Percentiles rank a stretch among this genome's conserved stretches.
Conservation (phyloP, 2,888 invertebrate species). For the Rhagonycha lutea region DNA sequence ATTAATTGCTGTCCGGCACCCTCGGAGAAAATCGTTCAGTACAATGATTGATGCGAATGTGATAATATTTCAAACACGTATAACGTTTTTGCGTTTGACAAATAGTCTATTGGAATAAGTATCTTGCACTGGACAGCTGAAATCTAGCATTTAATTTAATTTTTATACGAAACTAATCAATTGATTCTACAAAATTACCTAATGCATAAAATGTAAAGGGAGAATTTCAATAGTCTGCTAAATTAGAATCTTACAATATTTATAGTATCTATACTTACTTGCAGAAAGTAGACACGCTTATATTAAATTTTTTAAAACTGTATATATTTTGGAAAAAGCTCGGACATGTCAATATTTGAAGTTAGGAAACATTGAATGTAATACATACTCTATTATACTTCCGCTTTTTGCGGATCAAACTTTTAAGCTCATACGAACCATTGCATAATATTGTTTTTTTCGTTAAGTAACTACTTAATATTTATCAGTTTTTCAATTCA, state of each 20-base stretch:
- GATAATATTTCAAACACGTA: slow-evolving; percentile 31
- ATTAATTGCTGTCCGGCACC: slow-evolving; percentile 38
- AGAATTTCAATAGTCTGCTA: background rate
- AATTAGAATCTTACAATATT: background rate
- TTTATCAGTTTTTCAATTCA: background rate
- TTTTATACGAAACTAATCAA: slow-evolving; percentile 4
- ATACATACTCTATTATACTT: background rate
- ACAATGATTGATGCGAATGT: slow-evolving; percentile 36
- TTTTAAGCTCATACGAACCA: background rate
- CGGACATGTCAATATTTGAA: background rate
- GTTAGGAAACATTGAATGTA: background rate
- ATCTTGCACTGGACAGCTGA: slow-evolving; percentile 19
- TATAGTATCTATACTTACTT: no score
- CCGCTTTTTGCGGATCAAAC: background rate
- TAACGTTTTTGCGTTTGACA: slow-evolving; percentile 24
- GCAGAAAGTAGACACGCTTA: background rate
- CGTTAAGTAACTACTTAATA: background rate
- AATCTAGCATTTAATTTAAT: slow-evolving; percentile 19
- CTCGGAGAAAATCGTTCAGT: slow-evolving; percentile 35
- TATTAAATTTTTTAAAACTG: background rate
- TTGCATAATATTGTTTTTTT: background rate
- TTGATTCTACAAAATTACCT: background rate
- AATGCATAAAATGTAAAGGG: background rate
- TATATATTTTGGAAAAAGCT: background rate
- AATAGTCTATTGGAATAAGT: slow-evolving; percentile 27